Percentiles rank a stretch among this genome's conserved stretches.
phyloP scores from a whole-genome alignment of 2,113 vertebrate species.

The Oenanthe melanoleuca region DNA sequence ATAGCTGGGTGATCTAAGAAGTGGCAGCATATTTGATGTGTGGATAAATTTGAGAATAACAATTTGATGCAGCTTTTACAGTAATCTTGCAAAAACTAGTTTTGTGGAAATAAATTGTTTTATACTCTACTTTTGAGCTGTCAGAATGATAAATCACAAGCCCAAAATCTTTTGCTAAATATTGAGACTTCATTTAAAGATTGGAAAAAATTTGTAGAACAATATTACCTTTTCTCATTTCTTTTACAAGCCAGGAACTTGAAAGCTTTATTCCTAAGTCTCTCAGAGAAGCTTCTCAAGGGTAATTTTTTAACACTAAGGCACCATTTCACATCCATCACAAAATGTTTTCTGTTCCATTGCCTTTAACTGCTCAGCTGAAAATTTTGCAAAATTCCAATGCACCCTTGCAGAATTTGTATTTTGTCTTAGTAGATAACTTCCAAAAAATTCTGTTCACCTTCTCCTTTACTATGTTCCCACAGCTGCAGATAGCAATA shows the following conservation, averaged over 20 bases:
- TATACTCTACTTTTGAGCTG: not conserved
- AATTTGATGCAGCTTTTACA: not conserved
- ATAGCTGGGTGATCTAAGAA: not conserved
- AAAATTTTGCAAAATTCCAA: not conserved
- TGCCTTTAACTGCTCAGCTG: not conserved
- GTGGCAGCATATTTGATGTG: not conserved
- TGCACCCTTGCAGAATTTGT: not conserved
- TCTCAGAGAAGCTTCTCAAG: not conserved
- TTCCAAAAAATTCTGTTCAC: not conserved
- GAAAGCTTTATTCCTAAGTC: not conserved
- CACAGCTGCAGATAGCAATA: not conserved
- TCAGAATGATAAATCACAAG: not conserved
- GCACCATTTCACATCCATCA: not conserved
- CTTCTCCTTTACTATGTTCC: not conserved
- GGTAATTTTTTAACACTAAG: not conserved
- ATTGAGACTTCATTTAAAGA: not conserved
- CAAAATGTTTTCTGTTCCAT: not conserved
- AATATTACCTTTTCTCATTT: not conserved
- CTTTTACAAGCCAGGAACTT: not conserved
- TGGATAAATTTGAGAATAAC: conserved; percentile 1
- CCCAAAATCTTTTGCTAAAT: not conserved
- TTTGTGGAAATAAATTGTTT: not conserved
- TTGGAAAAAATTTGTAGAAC: not conserved
- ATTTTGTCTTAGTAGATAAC: not conserved
- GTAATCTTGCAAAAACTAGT: not conserved